Evolutionary conservation across 2,888 invertebrate genomes (phyloP).

Genomic region (Ischnus inquisitorius): DNA sequence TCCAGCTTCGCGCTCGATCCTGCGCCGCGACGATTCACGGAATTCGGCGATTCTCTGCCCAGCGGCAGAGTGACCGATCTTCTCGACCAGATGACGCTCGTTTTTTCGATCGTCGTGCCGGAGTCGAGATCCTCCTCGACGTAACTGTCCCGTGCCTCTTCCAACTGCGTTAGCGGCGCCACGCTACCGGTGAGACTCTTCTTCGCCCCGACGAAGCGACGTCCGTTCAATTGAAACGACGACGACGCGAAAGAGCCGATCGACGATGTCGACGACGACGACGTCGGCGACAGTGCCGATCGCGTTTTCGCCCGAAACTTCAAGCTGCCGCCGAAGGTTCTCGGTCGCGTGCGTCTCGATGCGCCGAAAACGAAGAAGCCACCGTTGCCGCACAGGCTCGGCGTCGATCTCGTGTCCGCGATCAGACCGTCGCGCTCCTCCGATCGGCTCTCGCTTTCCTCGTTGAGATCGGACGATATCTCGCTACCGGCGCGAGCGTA

Average conservation of each 20-base stretch:
- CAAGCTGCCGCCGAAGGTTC: conserved; percentile 75
- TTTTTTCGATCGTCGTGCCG: conserved; percentile 57
- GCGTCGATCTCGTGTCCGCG: conserved; percentile 73
- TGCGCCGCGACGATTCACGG: not conserved
- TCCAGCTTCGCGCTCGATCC: not conserved
- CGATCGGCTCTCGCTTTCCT: conserved; percentile 79
- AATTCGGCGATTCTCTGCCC: conserved; percentile 35
- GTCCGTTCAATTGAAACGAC: conserved; percentile 49
- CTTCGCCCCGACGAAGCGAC: conserved; percentile 31
- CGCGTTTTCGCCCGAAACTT: conserved; percentile 69
- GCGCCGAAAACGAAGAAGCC: conserved; percentile 62
- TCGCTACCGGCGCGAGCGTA: conserved; percentile 66
- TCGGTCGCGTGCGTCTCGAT: conserved; percentile 65
- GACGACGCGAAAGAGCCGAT: conserved; percentile 61
- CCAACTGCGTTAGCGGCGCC: conserved; percentile 63
- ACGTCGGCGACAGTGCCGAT: conserved; percentile 56
- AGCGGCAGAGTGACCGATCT: conserved; percentile 67
- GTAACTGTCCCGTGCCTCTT: conserved; percentile 65
- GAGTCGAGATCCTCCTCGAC: conserved; percentile 68
- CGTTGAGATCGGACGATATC: conserved; percentile 79
- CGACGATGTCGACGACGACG: conserved; percentile 71
- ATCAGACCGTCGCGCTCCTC: conserved; percentile 81
- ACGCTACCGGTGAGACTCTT: conserved; percentile 63
- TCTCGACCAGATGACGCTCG: conserved; percentile 67
- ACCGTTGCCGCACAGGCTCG: conserved; percentile 75